A percentile compares a stretch with the other conserved stretches of the same genome.
Evolutionary conservation across 2,113 vertebrate genomes (phyloP).

Genomic region (Hystrix brachyura): DNA sequence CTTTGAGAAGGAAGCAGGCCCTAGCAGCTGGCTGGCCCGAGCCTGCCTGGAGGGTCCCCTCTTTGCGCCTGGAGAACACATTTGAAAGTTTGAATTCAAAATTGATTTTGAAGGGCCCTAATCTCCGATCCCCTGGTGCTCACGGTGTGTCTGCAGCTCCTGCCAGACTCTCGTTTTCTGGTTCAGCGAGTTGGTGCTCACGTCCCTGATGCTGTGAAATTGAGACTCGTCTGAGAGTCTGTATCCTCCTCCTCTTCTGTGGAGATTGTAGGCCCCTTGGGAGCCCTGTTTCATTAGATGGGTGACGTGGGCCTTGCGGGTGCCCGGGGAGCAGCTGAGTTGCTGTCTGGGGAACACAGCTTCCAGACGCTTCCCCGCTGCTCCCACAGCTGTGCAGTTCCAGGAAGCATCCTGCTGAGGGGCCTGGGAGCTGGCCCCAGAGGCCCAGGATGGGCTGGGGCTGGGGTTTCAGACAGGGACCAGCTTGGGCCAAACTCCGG

Average conservation of each 20-base stretch:
- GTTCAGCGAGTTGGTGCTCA: constrained; percentile 88
- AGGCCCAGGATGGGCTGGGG: not conserved
- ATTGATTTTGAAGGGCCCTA: constrained; percentile 91
- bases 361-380: constrained; percentile 28
- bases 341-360: constrained; percentile 54
- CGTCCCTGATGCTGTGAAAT: constrained; percentile 91
- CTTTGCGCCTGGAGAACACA: constrained; percentile 83
- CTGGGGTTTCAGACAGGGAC: not conserved
- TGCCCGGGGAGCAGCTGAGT: constrained; percentile 61
- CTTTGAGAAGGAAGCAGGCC: not conserved
- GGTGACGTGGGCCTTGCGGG: constrained; percentile 79
- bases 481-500: not conserved
- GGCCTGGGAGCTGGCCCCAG: not conserved
- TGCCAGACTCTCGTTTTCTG: constrained; percentile 88
- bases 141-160: constrained; percentile 87
- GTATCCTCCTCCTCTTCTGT: constrained; percentile 83
- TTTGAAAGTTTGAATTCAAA: constrained; percentile 92
- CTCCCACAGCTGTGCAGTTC: not conserved
- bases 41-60: constrained; percentile 81
- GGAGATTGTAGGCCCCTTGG: constrained; percentile 86
- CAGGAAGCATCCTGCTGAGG: not conserved
- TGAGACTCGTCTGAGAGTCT: constrained; percentile 88
- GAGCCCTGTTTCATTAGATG: constrained; percentile 87
- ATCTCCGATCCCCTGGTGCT: constrained; percentile 90
- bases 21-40: constrained; percentile 26